Evolutionary conservation across 2,888 invertebrate species (phyloP).

Genomic region (Pristionchus mayeri): DNA sequence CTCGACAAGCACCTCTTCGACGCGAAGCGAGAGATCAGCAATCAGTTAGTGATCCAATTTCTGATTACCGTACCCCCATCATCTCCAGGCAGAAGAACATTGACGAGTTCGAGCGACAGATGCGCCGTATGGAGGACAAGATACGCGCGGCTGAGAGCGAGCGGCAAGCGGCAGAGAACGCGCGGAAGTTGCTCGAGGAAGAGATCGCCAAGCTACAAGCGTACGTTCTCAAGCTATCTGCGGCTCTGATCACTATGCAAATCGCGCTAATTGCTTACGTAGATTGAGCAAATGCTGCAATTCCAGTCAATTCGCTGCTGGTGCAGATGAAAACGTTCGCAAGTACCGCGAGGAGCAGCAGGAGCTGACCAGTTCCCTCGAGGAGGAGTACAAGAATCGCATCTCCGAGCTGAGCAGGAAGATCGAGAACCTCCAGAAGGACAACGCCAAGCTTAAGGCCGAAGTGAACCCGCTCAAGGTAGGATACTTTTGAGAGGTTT

Average conservation of each 20-base stretch:
- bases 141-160: conserved; percentile 69
- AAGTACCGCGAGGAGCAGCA: conserved; percentile 73
- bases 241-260: too few relatives aligned
- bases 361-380: conserved; percentile 68
- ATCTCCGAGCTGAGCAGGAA: conserved; percentile 73
- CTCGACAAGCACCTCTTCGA: conserved; percentile 72
- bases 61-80: background rate
- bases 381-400: conserved; percentile 73
- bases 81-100: conserved; percentile 63
- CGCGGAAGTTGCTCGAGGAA: conserved; percentile 72
- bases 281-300: background rate
- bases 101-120: conserved; percentile 71
- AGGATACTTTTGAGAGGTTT: too few relatives aligned
- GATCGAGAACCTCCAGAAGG: conserved; percentile 69
- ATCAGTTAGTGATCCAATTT: conserved; percentile 53
- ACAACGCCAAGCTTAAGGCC: conserved; percentile 70
- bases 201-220: conserved; percentile 73
- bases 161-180: conserved; percentile 69
- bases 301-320: conserved; percentile 68
- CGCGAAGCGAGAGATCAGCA: conserved; percentile 66
- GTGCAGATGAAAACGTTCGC: conserved; percentile 68
- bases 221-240: conserved; percentile 51
- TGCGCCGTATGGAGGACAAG: conserved; percentile 72
- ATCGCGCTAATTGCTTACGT: too few relatives aligned
- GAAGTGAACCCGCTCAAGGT: conserved; percentile 69